Percentiles rank a stretch among this genome's conserved stretches.
Evolutionary conservation across 2,113 vertebrate genomes (phyloP).

Genomic region (Stercorarius parasiticus): DNA sequence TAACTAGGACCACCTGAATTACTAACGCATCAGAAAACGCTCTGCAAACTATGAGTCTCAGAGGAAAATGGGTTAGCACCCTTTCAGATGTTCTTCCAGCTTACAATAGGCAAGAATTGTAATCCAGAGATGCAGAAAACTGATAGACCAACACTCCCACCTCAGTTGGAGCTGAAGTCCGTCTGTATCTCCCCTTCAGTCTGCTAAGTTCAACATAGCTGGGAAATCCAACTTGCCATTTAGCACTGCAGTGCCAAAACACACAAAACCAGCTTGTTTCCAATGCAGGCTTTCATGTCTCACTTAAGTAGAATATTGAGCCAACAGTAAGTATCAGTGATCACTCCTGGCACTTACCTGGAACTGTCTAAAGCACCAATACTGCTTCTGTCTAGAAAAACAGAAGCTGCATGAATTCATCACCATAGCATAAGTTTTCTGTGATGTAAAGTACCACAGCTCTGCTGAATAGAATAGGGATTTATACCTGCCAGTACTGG

Average conservation of each 20-base stretch:
- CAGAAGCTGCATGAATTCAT: neutral
- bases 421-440: fast-evolving
- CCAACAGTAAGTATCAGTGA: neutral
- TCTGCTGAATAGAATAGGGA: neutral
- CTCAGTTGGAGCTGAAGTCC: neutral
- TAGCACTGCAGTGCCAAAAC: neutral
- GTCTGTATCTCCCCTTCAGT: neutral
- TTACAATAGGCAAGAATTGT: neutral
- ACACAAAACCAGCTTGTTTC: neutral
- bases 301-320: neutral
- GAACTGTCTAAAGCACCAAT: neutral
- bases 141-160: neutral
- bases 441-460: neutral
- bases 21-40: neutral
- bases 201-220: neutral
- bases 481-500: neutral
- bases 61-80: neutral
- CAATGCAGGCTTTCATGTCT: neutral
- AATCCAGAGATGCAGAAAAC: neutral
- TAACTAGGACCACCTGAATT: neutral
- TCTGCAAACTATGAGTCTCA: neutral
- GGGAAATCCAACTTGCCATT: neutral
- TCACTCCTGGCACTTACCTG: neutral
- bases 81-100: neutral
- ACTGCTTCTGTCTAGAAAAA: neutral